phyloP scores from a whole-genome alignment of 2,888 invertebrate species.

The Anthophora plumipes region DNA sequence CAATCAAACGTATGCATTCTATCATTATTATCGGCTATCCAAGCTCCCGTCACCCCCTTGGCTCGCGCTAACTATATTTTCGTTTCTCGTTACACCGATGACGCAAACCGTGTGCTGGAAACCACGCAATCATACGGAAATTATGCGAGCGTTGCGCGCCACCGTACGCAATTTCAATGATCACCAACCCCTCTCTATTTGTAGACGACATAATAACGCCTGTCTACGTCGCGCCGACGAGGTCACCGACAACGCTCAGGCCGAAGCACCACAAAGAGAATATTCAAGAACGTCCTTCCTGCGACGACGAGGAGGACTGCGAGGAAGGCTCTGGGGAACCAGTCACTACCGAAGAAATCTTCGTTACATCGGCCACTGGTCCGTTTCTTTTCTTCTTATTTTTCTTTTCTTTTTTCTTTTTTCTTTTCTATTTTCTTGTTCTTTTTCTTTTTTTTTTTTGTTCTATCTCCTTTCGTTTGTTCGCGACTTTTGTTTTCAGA shows the following conservation, averaged over 20 bases:
- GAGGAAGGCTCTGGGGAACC: slow-evolving; percentile 91
- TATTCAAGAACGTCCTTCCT: slow-evolving; percentile 82
- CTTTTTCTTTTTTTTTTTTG: too few relatives aligned
- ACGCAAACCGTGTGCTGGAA: slow-evolving; percentile 39
- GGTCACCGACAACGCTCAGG: slow-evolving; percentile 86
- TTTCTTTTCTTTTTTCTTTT: too few relatives aligned
- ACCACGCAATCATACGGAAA: slow-evolving; percentile 46
- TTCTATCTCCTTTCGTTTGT: too few relatives aligned
- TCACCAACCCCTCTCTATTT: slow-evolving; percentile 47
- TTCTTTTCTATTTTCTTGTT: background rate
- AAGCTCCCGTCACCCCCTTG: background rate
- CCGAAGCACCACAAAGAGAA: slow-evolving; percentile 78
- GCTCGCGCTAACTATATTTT: slow-evolving; percentile 33
- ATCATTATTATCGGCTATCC: slow-evolving; percentile 38
- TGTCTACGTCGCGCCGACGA: slow-evolving; percentile 93
- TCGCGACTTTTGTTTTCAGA: background rate
- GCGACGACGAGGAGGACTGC: slow-evolving; percentile 94
- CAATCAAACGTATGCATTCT: slow-evolving; percentile 55
- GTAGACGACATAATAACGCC: slow-evolving; percentile 96
- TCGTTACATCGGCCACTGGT: slow-evolving; percentile 84
- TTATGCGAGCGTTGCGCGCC: slow-evolving; percentile 34
- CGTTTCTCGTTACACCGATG: slow-evolving; percentile 44
- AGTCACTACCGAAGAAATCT: slow-evolving; percentile 87
- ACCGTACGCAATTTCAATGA: slow-evolving; percentile 40
- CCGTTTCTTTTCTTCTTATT: slow-evolving; percentile 32